Base-by-base conservation (phyloP, 2,797 vertebrate genomes). In the Orestias chungarensis region DNA sequence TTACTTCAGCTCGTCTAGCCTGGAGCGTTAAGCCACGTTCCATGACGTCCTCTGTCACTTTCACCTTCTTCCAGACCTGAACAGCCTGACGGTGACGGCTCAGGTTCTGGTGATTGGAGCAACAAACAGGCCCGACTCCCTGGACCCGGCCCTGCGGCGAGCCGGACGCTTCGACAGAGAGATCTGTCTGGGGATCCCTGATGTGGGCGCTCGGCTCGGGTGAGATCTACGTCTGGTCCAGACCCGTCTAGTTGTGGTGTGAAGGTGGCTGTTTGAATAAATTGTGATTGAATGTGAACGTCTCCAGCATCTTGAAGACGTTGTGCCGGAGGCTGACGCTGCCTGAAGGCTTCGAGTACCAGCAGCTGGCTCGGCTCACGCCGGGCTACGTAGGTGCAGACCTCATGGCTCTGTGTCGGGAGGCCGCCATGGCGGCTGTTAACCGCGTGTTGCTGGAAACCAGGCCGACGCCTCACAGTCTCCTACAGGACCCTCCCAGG, bases 341-440 rank as follows among this genome's bases (percentile, higher is more conserved):
- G 25, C 93, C 95, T 0, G 93, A 93, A 43, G 90, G 91, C 59
- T 97, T 98, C 44, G 91, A 94, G 57, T 98, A 95, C 76, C 69
- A 42, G 31, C 90, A 92, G 25, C 85, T 99, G 65, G 97, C 97
- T 0, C 96, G 93, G 11, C 93, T 99, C 54, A 99, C 97, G 0
- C 98, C 97, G 0, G 98, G 98, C 6, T 99, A 96, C 0, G 97
- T 99, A 6, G 97, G 97, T 0, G 98, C 98, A 0, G 98, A 99
- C 70, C 89, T 99, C 43, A 96, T 98, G 97, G 96, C 98, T 0
- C 94, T 99, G 35, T 98, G 97, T 72, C 95, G 95, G 0, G 97
- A 99, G 80, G 97, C 98, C 0, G 97, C 97, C 55, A 93, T 96
- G 94, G 92, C 82, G 6, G 94, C 98, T 0, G 96, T 99, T 6